Evolutionary conservation across 1,140 invertebrate species (phyloP).

Genomic region (Pachypeltis micranthus): DNA sequence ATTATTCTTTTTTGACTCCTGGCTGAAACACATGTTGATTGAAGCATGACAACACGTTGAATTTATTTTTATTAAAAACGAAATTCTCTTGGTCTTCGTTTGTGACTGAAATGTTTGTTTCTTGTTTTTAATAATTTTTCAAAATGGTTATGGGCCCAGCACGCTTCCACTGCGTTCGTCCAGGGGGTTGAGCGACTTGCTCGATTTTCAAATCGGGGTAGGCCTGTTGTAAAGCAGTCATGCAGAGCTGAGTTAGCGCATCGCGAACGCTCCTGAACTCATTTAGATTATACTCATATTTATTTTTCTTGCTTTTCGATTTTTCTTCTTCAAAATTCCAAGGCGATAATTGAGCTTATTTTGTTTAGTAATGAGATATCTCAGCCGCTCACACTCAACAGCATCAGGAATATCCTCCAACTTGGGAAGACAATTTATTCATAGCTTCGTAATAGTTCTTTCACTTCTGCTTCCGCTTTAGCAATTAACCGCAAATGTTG

Average conservation of each 20-base stretch:
- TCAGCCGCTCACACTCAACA: not conserved
- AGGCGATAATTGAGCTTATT: not conserved
- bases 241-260: not conserved
- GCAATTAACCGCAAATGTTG: too few relatives aligned
- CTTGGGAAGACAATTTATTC: not conserved
- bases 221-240: not conserved
- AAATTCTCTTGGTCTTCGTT: too few relatives aligned
- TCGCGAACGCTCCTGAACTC: not conserved
- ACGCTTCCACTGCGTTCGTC: slow-evolving; percentile 66
- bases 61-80: too few relatives aligned
- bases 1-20: too few relatives aligned
- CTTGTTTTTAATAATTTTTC: too few relatives aligned
- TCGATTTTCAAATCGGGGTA: not conserved
- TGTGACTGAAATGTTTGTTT: too few relatives aligned
- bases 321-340: not conserved
- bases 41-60: too few relatives aligned
- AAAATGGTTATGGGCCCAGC: too few relatives aligned
- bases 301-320: not conserved
- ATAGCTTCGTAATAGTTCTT: not conserved
- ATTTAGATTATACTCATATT: not conserved
- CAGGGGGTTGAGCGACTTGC: slow-evolving; percentile 54
- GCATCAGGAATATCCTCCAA: not conserved
- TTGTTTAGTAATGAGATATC: not conserved
- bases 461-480: not conserved
- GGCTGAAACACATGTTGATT: too few relatives aligned